Evolutionary conservation across 2,888 invertebrate genomes (phyloP), one percentile per base, ranked within the genome.

Genomic region (Mantis religiosa): DNA sequence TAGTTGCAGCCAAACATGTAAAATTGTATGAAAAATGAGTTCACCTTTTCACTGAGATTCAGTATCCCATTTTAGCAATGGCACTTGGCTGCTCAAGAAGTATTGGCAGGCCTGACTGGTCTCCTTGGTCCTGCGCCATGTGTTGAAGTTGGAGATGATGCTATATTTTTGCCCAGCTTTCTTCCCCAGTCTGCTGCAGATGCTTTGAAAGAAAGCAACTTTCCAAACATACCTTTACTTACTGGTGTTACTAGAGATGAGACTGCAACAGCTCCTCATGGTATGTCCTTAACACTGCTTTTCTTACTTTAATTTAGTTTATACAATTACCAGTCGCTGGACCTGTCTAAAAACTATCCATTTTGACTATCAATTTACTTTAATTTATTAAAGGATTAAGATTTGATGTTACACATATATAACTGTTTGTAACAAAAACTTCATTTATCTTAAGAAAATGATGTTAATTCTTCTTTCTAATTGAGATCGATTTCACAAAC

Each of bases 211-310:
- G 93, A 93, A 47, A 95, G 94, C 41, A 93, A 94, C 82, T 93
- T 94, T 88, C 94, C 94, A 0, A 94, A 94, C 3, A 94, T 96
- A 27, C 97, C 97, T 0, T 92, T 97, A 90, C 93, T 97, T 20
- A 97, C 96, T 0, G 97, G 97, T 1, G 96, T 96, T 3, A 95
- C 95, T 0, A 96, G 95, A 86, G 96, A 97, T 84, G 97, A 97
- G 93, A 97, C 97, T 0, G 94, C 95, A 2, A 93, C 94, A 28
- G 95, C 95, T 30, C 94, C 96, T 20, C 93, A 94, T 91, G 95
- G 96, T 94, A 93, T 91, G 34, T 91, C 91, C 34, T n/a, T 15
- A 41, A 71, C 20, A 71, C 1, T 15, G 8, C 20, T 71, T 71
- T 15, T 71, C 4, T 71, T 6, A 71, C 54, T 71, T 6, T n/a